phyloP scores from a whole-genome alignment of 2,113 vertebrate species.

The Polypterus senegalus region DNA sequence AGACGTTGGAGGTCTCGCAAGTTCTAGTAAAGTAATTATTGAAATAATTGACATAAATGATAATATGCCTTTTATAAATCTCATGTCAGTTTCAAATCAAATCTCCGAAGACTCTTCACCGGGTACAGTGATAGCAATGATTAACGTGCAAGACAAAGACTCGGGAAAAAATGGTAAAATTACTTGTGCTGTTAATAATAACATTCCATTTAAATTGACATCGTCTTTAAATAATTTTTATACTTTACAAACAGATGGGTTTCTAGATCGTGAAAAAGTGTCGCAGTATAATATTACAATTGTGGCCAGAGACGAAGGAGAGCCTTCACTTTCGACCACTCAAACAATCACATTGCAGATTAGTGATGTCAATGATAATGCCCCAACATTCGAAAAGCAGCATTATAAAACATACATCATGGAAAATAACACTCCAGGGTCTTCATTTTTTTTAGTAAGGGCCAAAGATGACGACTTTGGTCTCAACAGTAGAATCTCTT shows the following conservation, averaged over 20 bases:
- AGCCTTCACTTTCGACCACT: constrained; percentile 2
- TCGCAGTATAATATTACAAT: constrained; percentile 16
- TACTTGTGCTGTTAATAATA: constrained; percentile 19
- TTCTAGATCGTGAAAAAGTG: constrained; percentile 26
- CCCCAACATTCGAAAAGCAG: neutral
- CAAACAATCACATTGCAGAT: neutral
- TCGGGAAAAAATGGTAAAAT: constrained; percentile 29
- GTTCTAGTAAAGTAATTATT: constrained; percentile 29
- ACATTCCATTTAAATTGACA: constrained; percentile 29
- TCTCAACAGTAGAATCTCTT: no score
- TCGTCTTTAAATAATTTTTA: constrained; percentile 34
- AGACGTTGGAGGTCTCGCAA: constrained; percentile 32
- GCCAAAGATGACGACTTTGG: constrained; percentile 18
- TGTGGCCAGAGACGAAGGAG: constrained; percentile 2
- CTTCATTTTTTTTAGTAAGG: constrained; percentile 10
- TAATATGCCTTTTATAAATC: constrained; percentile 30
- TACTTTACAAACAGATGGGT: constrained; percentile 22
- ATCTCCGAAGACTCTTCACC: constrained; percentile 28
- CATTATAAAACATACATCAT: constrained; percentile 24
- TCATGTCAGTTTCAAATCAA: constrained; percentile 29
- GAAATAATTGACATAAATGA: constrained; percentile 39
- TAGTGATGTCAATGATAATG: constrained; percentile 10
- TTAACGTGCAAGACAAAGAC: constrained; percentile 36
- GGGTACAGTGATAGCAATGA: constrained; percentile 32
- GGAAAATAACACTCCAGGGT: constrained; percentile 39